These are phyloP conservation scores for Nothoprocta pentlandii DNA, from an alignment of 2,113 vertebrate genomes.

Conservation along the genomic window DNA sequence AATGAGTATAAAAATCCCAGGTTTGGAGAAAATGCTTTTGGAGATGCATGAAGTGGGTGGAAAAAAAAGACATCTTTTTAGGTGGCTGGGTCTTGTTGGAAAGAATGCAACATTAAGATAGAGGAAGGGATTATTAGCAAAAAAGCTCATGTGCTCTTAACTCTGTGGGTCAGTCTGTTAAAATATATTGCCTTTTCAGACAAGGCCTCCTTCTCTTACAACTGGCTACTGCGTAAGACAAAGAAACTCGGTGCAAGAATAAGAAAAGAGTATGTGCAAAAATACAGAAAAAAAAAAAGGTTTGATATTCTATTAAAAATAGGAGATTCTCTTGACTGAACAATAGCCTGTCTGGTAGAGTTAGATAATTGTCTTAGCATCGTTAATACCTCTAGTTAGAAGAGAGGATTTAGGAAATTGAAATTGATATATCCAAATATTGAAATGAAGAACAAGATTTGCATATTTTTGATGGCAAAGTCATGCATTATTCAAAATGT, in stretches of 20 bases:
- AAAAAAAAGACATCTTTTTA: neutral
- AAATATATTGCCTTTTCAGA: neutral
- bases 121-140: neutral
- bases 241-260: neutral
- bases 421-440: conserved; percentile 47
- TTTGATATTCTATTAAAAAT: conserved; percentile 15
- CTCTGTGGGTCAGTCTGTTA: neutral
- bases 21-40: neutral
- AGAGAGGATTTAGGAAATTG: conserved; percentile 53
- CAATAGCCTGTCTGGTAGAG: neutral
- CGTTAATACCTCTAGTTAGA: conserved; percentile 34
- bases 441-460: conserved; percentile 49
- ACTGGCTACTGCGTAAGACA: neutral
- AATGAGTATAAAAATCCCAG: neutral
- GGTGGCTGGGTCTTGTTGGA: neutral
- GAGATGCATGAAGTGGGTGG: neutral
- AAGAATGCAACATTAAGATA: neutral
- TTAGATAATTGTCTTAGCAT: conserved; percentile 53
- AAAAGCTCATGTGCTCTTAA: neutral
- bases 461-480: conserved; percentile 40
- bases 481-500: conserved; percentile 18
- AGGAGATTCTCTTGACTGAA: conserved; percentile 2
- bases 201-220: neutral
- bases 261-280: neutral
- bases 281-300: conserved; percentile 8